Evolutionary conservation across 2,797 vertebrate genomes (phyloP).

Genomic region (Prionace glauca): DNA sequence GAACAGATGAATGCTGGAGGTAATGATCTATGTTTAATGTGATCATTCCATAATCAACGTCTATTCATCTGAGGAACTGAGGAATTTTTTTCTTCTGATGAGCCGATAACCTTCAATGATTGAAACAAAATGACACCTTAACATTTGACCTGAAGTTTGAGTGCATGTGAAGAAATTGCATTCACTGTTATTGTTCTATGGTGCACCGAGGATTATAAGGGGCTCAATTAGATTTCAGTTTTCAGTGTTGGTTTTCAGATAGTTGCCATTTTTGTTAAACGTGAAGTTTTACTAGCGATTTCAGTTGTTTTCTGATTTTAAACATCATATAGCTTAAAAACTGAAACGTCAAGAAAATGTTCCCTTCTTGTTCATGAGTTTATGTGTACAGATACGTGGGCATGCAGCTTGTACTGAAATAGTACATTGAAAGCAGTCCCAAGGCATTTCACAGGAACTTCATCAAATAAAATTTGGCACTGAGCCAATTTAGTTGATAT

Average conservation of each 20-base stretch:
- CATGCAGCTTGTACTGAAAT: neutral
- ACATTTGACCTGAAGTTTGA: neutral
- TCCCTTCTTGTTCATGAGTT: neutral
- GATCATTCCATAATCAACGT: constrained; percentile 16
- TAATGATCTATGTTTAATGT: constrained; percentile 2
- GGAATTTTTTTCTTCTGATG: neutral
- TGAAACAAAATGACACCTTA: neutral
- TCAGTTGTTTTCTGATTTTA: neutral
- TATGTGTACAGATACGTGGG: no score
- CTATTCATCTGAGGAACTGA: neutral
- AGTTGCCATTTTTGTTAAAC: neutral
- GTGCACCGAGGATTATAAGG: neutral
- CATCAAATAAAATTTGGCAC: neutral
- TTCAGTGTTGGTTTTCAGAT: neutral
- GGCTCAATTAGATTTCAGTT: neutral
- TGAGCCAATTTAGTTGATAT: neutral
- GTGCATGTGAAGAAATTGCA: neutral
- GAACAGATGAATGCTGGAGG: neutral
- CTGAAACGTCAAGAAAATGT: neutral
- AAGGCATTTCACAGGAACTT: neutral
- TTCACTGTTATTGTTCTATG: neutral
- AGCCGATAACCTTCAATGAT: constrained; percentile 3
- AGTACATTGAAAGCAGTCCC: neutral
- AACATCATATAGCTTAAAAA: neutral
- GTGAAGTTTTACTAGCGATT: neutral